Percentiles rank a stretch among this genome's conserved stretches.
Conservation (phyloP, 2,888 invertebrate species). For the Caenorhabditis sp. region DNA sequence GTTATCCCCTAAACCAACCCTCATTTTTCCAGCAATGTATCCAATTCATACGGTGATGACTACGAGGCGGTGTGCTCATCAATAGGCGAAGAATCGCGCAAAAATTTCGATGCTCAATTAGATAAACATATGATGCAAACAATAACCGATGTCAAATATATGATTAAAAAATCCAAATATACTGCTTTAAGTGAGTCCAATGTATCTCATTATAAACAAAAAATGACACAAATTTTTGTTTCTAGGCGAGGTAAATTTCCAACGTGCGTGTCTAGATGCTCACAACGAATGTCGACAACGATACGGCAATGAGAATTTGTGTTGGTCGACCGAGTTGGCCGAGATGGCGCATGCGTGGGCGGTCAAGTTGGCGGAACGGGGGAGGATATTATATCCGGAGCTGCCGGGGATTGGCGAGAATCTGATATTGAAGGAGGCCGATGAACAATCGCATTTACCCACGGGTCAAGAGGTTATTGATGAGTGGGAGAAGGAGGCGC, state of each 20-base stretch:
- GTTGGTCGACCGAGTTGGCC: slow-evolving; percentile 69
- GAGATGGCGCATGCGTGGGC: slow-evolving; percentile 70
- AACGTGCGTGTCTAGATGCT: slow-evolving; percentile 69
- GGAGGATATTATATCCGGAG: slow-evolving; percentile 68
- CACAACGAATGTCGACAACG: slow-evolving; percentile 60
- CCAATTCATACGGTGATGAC: slow-evolving; percentile 48
- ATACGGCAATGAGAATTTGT: slow-evolving; percentile 59
- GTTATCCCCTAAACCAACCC: neutral
- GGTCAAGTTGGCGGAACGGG: slow-evolving; percentile 66
- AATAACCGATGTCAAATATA: slow-evolving; percentile 70
- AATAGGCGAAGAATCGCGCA: slow-evolving; percentile 52
- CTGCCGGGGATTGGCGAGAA: slow-evolving; percentile 70
- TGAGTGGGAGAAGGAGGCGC: slow-evolving; percentile 66
- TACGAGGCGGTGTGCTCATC: slow-evolving; percentile 59
- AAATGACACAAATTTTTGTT: too few relatives aligned
- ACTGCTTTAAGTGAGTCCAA: slow-evolving; percentile 67
- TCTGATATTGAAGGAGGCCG: slow-evolving; percentile 58
- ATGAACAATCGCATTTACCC: slow-evolving; percentile 64
- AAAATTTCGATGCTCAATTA: slow-evolving; percentile 63
- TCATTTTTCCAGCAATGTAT: slow-evolving; percentile 48
- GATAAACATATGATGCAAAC: slow-evolving; percentile 70
- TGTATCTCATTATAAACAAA: too few relatives aligned
- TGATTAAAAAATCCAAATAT: slow-evolving; percentile 67
- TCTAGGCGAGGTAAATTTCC: slow-evolving; percentile 70
- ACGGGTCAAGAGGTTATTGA: slow-evolving; percentile 68